Percentiles rank a stretch among this genome's conserved stretches.
Evolutionary conservation across 2,888 invertebrate genomes (phyloP).

Genomic region (Tridacna gigas): DNA sequence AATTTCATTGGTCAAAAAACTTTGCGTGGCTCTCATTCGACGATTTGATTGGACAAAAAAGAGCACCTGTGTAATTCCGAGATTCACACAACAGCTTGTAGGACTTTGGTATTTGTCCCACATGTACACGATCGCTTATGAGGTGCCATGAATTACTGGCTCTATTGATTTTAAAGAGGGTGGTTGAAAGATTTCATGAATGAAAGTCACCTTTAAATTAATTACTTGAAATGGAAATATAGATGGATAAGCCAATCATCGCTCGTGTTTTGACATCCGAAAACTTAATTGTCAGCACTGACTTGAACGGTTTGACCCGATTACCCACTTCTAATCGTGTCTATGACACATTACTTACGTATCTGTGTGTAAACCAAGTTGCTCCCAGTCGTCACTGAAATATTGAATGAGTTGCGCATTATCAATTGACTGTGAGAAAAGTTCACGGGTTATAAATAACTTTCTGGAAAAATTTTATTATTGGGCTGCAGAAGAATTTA

Average conservation of each 20-base stretch:
- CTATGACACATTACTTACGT: conserved; percentile 34
- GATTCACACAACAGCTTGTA: conserved; percentile 37
- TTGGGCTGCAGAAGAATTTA: too few relatives aligned
- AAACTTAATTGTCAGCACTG: too few relatives aligned
- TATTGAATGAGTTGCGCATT: too few relatives aligned
- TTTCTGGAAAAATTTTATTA: too few relatives aligned
- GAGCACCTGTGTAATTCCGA: conserved; percentile 38
- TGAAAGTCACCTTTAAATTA: neutral
- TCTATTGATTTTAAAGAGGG: conserved; percentile 17
- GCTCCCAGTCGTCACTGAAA: too few relatives aligned
- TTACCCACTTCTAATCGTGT: conserved; percentile 35
- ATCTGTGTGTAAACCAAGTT: conserved; percentile 4
- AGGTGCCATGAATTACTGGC: conserved; percentile 14
- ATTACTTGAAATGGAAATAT: neutral
- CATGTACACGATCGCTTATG: conserved; percentile 16
- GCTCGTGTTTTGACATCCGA: too few relatives aligned
- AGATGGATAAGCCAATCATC: too few relatives aligned
- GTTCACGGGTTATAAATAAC: too few relatives aligned
- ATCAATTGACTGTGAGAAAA: too few relatives aligned
- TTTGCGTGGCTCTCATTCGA: neutral
- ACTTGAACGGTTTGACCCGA: conserved; percentile 11
- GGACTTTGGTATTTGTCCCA: conserved; percentile 23
- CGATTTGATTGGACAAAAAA: conserved; percentile 28
- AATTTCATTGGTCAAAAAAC: conserved; percentile 67
- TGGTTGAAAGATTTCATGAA: conserved; percentile 6